phyloP scores from a whole-genome alignment of 2,797 vertebrate species.

The Ptychobarbus kaznakovi region DNA sequence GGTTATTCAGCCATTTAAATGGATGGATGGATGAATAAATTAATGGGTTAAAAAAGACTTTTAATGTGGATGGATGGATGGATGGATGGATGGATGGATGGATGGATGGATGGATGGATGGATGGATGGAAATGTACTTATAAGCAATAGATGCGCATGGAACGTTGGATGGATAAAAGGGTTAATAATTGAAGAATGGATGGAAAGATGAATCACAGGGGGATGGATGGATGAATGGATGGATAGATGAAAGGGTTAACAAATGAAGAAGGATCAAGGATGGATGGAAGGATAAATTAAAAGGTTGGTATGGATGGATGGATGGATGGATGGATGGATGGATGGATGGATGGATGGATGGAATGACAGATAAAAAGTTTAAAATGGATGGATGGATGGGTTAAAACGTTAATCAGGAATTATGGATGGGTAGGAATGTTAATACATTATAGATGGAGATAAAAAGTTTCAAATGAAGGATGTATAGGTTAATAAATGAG shows the following conservation, averaged over 20 bases:
- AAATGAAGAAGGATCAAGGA: too few species aligned
- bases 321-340: background rate
- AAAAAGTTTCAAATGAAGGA: background rate
- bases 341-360: too few species aligned
- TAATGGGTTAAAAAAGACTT: background rate
- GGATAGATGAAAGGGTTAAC: background rate
- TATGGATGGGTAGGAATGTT: too few species aligned
- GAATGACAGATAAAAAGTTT: background rate
- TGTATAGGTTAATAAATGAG: background rate
- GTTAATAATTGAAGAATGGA: background rate
- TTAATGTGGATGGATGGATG: background rate
- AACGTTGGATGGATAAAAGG: background rate
- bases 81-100: background rate
- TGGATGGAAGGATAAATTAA: background rate
- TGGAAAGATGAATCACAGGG: background rate
- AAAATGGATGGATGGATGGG: background rate
- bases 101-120: background rate
- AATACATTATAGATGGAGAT: background rate
- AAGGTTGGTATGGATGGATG: background rate
- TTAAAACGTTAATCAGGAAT: too few species aligned
- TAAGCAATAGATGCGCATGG: background rate
- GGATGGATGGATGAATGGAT: background rate
- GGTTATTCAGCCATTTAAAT: constrained; percentile 39
- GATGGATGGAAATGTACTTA: background rate
- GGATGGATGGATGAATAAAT: background rate